Evolutionary conservation across 92 coral and sea anemone genomes (phyloP).

Genomic region (Actinernus sp.): DNA sequence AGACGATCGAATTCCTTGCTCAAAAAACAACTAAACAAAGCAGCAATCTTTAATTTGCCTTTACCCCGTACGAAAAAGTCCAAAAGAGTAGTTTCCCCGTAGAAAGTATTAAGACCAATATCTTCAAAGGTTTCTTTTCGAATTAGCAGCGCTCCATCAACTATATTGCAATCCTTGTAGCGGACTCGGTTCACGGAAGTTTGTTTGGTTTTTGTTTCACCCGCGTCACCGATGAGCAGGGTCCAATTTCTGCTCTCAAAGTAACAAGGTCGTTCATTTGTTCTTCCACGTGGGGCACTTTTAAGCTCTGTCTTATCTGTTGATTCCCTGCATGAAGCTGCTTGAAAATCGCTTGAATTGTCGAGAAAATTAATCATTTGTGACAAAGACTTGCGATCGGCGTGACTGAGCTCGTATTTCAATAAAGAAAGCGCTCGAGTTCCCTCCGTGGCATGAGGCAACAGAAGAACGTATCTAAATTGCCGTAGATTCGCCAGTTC

Average conservation of each 20-base stretch:
- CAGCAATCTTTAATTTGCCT: conserved; percentile 31
- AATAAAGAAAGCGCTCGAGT: neutral
- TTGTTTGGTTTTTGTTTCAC: neutral
- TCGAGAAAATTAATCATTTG: neutral
- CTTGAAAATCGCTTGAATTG: neutral
- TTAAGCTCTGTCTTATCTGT: neutral
- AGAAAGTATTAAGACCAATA: conserved; percentile 16
- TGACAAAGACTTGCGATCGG: neutral
- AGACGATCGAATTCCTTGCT: conserved; percentile 15
- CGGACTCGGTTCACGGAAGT: neutral
- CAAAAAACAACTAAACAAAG: conserved; percentile 11
- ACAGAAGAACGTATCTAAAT: neutral
- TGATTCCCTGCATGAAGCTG: neutral
- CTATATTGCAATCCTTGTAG: conserved; percentile 36
- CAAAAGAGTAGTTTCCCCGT: conserved; percentile 37
- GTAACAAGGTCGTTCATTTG: conserved; percentile 6
- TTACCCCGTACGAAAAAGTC: conserved; percentile 41
- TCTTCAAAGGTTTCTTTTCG: conserved; percentile 32
- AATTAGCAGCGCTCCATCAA: conserved; percentile 44
- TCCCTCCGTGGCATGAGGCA: neutral
- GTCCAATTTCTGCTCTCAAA: conserved; percentile 53
- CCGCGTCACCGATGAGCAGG: conserved; percentile 20
- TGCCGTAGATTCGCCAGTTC: neutral
- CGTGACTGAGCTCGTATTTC: neutral
- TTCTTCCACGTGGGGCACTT: neutral